A percentile compares a stretch with the other conserved stretches of the same genome.
phyloP scores from a whole-genome alignment of 1,140 invertebrate species.

The Drosophila guanche region DNA sequence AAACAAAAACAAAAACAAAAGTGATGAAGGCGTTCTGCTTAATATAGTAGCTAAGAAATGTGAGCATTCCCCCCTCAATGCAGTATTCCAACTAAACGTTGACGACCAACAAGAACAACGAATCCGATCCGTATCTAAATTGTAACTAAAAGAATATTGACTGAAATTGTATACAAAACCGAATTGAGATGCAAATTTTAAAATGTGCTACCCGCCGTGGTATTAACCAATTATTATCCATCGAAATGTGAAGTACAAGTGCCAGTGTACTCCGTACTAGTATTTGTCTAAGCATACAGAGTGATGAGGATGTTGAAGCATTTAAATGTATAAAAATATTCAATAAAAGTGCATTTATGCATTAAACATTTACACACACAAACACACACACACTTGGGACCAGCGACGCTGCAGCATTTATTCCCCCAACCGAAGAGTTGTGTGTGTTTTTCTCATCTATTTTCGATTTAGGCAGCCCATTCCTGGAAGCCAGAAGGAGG shows the following conservation, averaged over 20 bases:
- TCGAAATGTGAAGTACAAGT: conserved; percentile 47
- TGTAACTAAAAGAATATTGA: conserved; percentile 44
- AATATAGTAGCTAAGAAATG: conserved; percentile 68
- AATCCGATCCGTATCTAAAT: conserved; percentile 23
- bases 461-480: conserved; percentile 42
- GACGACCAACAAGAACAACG: conserved; percentile 61
- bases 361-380: conserved; percentile 32
- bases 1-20: conserved; percentile 39
- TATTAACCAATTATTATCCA: conserved; percentile 18
- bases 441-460: conserved; percentile 23
- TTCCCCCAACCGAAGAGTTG: no score
- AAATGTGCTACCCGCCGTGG: conserved; percentile 20
- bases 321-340: conserved; percentile 57
- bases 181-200: conserved; percentile 33
- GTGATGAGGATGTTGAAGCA: conserved; percentile 38
- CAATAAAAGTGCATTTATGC: conserved; percentile 58
- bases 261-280: conserved; percentile 36
- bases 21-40: conserved; percentile 71
- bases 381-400: conserved; percentile 3
- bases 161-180: conserved; percentile 46
- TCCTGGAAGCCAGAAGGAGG: conserved; percentile 50
- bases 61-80: conserved; percentile 38
- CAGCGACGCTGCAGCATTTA: no score
- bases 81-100: conserved; percentile 68
- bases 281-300: conserved; percentile 42